phyloP scores from a whole-genome alignment of 2,797 vertebrate genomes.

The Phaenicophaeus curvirostris region DNA sequence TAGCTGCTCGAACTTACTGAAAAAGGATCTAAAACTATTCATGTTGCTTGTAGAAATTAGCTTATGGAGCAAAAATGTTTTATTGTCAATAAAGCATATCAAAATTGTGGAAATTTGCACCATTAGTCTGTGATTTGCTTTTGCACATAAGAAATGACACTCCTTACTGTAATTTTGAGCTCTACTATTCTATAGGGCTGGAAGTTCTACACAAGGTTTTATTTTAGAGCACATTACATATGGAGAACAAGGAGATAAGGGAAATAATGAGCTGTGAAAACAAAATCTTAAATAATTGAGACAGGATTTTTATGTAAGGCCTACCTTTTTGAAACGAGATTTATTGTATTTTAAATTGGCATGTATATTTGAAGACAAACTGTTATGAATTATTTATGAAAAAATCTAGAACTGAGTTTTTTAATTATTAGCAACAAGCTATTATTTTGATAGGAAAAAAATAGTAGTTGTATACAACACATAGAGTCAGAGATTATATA shows the following conservation, averaged over 20 bases:
- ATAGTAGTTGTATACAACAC: neutral
- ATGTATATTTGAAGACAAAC: slow-evolving; percentile 29
- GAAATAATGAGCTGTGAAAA: slow-evolving; percentile 59
- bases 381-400: slow-evolving; percentile 46
- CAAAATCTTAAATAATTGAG: slow-evolving; percentile 50
- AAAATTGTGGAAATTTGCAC: neutral
- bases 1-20: neutral
- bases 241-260: neutral
- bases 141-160: neutral
- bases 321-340: slow-evolving; percentile 25
- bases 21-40: neutral
- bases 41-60: neutral
- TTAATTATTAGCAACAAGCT: neutral
- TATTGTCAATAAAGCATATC: neutral
- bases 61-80: neutral
- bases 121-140: neutral
- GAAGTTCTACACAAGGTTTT: slow-evolving; percentile 28
- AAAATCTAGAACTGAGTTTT: neutral
- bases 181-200: neutral
- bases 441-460: neutral
- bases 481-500: neutral
- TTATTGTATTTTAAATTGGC: slow-evolving; percentile 28
- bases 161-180: neutral
- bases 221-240: neutral
- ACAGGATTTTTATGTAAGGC: slow-evolving; percentile 24